Base-by-base conservation (phyloP, 2,797 vertebrate species). In the Odontamblyopus rebecca region DNA sequence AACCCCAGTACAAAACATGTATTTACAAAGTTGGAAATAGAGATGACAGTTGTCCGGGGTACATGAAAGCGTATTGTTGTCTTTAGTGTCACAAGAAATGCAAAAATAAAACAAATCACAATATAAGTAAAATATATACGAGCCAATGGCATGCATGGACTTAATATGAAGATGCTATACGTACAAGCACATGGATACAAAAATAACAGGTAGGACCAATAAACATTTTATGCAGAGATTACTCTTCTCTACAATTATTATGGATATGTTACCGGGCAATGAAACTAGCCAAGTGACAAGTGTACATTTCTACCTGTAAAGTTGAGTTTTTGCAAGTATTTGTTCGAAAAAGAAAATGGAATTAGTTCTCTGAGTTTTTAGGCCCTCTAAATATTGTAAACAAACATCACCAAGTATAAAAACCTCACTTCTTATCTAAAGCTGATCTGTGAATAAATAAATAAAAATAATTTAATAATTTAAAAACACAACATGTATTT, bases 21-120 rank as follows among this genome's bases (percentile, higher is more conserved):
- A 98, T 98, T 93, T 98, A 99, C 97, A 99, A 86, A 85, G 85
- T 93, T 94, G 93, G 79, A 92, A 95, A 94, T 94, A 94, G 94
- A 94, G 77, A 84, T 82, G 79, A 76, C 66, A 63, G 83, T 54
- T 79, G 80, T 75, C 67, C 9, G 81, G 63, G 72, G 26, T 72
- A 61, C 19, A 44, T 2, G 5, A 66, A 51, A 79, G 57, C 35
- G 59, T 61, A 65, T 62, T 75, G 6, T 44, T 61, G 72, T 77
- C 67, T 76, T 68, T 56, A 61, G 71, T 79, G 62, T 76, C 65
- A 67, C 29, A 66, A 77, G 69, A 81, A 62, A 80, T 79, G 79
- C 78, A 65, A 68, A 70, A 75, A 82, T 1, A 44, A 73, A 79
- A 69, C 82, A 77, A 79, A 85, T 74, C 18, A 79, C 81, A 84